Evolutionary conservation across 2,113 vertebrate genomes (phyloP).

Genomic region (Stictonetta naevosa): DNA sequence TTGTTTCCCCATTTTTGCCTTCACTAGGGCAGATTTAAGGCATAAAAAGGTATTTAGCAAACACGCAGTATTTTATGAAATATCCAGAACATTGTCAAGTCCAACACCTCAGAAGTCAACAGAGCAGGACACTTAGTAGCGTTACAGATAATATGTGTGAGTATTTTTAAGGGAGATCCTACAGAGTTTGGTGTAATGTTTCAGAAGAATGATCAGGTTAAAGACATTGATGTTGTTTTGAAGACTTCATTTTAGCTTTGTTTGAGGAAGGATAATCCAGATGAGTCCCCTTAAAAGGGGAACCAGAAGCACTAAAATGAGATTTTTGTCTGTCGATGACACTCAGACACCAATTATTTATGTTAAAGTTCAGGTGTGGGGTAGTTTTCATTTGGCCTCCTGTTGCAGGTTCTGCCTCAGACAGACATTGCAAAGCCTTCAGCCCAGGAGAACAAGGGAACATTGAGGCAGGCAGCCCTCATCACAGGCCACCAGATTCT

Average conservation of each 20-base stretch:
- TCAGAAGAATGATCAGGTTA: neutral
- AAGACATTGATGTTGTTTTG: neutral
- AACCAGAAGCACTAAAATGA: neutral
- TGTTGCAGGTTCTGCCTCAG: neutral
- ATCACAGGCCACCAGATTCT: neutral
- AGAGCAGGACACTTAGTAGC: neutral
- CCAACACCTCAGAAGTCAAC: neutral
- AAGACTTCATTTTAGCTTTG: neutral
- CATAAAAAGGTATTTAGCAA: neutral
- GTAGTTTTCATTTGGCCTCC: neutral
- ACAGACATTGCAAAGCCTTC: neutral
- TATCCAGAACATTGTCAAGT: neutral
- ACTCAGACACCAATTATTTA: neutral
- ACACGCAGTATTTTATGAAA: neutral
- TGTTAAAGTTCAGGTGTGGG: neutral
- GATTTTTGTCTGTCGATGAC: neutral
- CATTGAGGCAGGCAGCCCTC: rapidly evolving
- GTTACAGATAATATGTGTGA: neutral
- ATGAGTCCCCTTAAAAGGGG: neutral
- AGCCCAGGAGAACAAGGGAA: neutral
- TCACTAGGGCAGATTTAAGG: neutral
- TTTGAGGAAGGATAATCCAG: neutral
- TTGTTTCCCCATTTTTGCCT: neutral
- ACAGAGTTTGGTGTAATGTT: neutral
- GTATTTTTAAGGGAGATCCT: neutral